Base-by-base conservation (phyloP, 2,113 vertebrate species). In the Carollia perspicillata region DNA sequence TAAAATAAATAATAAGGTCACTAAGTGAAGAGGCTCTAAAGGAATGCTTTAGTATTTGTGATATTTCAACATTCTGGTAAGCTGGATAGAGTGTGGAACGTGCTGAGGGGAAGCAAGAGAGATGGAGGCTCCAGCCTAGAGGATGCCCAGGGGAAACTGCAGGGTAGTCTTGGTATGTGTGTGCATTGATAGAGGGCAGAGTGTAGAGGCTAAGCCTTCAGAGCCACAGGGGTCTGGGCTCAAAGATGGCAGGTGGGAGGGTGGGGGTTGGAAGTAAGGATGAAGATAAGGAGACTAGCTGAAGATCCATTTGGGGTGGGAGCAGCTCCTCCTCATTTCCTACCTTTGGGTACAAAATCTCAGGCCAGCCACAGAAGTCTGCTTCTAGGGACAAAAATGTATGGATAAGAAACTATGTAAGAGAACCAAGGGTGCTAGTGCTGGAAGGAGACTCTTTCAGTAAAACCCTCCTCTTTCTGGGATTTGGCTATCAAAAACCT, bases 181-280 rank as follows among this genome's bases (percentile, higher is more conserved):
- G 20, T 2, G 9, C 26, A 33, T 8, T 6, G 14, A 28, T 9
- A 14, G 8, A 16, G 20, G 55, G 22, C 1, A 7, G 23, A 6
- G 13, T 78, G 10, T 23, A 35, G 40, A n/a, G 47, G 47, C 12
- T 55, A 22, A 18, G 30, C 11, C 26, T 22, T 44, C 2, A 28
- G 30, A 78, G 35, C 37, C 35, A 22, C 12, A 47, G 47, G 18
- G 13, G 2, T 33, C 8, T 47, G n/a, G 53, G 66, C 42, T 55
- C 35, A 68, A 58, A 65, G 30, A 4, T 23, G 35, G 30, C 10
- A 28, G 23, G 33, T 20, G 35, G 26, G 18, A 86, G 1, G 2
- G 16, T 26, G 8, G 66, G n/a, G 30, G 1, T 22, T 44, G 40
- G 13, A 42, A 42, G 17, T 13, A 18, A 16, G 71, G 30, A 33